These are phyloP conservation scores for Apodemia mormo DNA, from an alignment of 2,888 invertebrate genomes.

Conservation along the genomic window DNA sequence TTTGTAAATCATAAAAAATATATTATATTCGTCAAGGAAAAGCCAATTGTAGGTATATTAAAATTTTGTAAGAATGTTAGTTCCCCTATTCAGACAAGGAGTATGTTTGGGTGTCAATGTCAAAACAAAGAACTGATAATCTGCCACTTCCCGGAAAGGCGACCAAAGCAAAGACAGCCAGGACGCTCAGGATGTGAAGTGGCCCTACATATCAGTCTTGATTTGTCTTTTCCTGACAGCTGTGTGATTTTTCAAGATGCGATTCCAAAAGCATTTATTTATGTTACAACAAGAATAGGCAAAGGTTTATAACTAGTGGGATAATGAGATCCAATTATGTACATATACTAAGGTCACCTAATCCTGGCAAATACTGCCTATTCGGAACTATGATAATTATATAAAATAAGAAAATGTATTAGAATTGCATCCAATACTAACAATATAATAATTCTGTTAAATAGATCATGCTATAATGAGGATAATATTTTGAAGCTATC, in stretches of 20 bases:
- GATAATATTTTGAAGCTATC: neutral
- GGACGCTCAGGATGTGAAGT: constrained; percentile 65
- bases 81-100: constrained; percentile 67
- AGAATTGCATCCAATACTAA: neutral
- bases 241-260: neutral
- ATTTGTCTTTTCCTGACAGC: neutral
- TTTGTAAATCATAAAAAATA: neutral
- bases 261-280: neutral
- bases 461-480: neutral
- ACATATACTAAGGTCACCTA: too few species aligned
- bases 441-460: neutral
- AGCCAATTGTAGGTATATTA: constrained; percentile 48
- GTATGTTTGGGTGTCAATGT: constrained; percentile 50
- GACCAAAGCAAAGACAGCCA: constrained; percentile 51
- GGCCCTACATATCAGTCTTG: constrained; percentile 15
- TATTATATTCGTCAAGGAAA: constrained; percentile 29
- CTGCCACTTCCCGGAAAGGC: constrained; percentile 78
- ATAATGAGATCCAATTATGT: too few species aligned
- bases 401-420: too few species aligned
- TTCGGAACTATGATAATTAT: too few species aligned
- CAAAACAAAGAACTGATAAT: constrained; percentile 69
- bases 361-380: too few species aligned
- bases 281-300: too few species aligned
- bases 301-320: too few species aligned
- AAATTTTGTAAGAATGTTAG: constrained; percentile 61